Percentiles rank a stretch among this genome's conserved stretches.
Conservation (phyloP, 2,797 vertebrate species). For the Xenops minutus region DNA sequence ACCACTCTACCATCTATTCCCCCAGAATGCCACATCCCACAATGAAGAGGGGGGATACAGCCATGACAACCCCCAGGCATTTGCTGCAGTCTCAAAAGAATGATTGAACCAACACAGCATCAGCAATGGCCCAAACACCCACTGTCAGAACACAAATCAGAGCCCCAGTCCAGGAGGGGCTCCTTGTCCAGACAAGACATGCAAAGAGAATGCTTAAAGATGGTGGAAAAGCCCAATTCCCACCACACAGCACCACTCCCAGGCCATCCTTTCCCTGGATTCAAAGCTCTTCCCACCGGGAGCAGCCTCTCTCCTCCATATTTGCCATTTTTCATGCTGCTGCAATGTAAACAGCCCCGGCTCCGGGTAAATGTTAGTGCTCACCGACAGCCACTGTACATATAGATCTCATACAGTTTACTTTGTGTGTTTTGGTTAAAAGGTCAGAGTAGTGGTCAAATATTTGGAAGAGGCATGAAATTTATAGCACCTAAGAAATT, state of each 20-base stretch:
- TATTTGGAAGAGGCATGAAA: slow-evolving; percentile 38
- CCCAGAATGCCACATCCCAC: background rate
- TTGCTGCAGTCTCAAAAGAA: background rate
- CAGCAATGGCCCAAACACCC: rapidly evolving
- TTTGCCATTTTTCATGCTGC: background rate
- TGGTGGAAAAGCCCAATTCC: background rate
- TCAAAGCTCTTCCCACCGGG: background rate
- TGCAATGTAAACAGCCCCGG: slow-evolving; percentile 9
- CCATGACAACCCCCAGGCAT: background rate
- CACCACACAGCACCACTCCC: background rate
- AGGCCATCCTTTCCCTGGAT: rapidly evolving
- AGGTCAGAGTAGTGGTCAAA: slow-evolving; percentile 51
- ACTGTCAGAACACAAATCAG: background rate
- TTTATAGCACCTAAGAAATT: background rate
- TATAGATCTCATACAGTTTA: slow-evolving; percentile 34
- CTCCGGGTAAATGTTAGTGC: slow-evolving; percentile 31
- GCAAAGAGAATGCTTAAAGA: rapidly evolving
- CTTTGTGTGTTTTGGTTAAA: slow-evolving; percentile 53
- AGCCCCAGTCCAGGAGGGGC: background rate
- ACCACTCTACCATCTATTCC: too few species aligned
- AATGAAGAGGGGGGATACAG: rapidly evolving
- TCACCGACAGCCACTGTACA: background rate
- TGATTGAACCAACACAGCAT: rapidly evolving
- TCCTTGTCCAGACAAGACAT: background rate
- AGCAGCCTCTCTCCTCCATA: background rate